Percentiles rank a stretch among this genome's conserved stretches.
Conservation (phyloP, 2,888 invertebrate genomes). For the Eledone cirrhosa region DNA sequence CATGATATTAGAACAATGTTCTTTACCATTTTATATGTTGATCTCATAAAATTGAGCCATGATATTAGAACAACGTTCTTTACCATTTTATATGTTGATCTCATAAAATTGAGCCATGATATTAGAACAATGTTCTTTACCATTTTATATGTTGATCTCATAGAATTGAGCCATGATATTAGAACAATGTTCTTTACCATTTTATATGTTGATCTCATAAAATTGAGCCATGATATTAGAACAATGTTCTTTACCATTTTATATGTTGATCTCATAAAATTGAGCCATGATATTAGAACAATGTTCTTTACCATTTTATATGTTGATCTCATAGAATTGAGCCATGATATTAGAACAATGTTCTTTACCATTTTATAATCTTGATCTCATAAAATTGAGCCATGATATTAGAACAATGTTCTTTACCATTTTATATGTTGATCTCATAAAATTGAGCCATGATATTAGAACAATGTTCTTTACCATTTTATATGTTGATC, state of each 20-base stretch:
- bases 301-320: background rate
- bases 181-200: background rate
- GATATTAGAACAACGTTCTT: conserved; percentile 3
- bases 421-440: background rate
- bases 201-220: no score
- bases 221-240: background rate
- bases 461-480: conserved; percentile 1
- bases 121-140: background rate
- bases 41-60: no score
- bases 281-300: background rate
- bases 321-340: no score
- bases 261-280: no score
- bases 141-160: no score
- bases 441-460: no score
- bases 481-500: no score
- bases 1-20: background rate
- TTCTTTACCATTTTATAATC: background rate
- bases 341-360: background rate
- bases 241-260: background rate
- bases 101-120: background rate
- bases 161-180: background rate
- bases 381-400: no score
- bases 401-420: background rate
- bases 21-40: background rate
- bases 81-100: no score